These are phyloP conservation scores for Luehdorfia chinensis DNA, from an alignment of 1,140 invertebrate genomes.

Conservation along the genomic window DNA sequence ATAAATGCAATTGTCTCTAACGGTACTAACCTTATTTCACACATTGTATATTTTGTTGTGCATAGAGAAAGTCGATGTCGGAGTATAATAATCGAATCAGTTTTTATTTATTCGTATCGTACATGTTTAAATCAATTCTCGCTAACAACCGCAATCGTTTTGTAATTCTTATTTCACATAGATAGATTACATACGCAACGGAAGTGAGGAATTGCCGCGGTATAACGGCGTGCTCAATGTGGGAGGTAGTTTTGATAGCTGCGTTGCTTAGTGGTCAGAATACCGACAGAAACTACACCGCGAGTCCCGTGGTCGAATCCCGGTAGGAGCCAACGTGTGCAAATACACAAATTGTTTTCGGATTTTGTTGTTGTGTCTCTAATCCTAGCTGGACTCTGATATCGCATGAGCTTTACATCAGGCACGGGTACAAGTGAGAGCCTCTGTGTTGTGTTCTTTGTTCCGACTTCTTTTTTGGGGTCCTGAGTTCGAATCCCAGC, in stretches of 20 bases:
- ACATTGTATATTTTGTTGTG: conserved; percentile 49
- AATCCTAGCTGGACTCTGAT: too few species aligned
- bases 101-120: conserved; percentile 60
- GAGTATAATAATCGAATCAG: conserved; percentile 44
- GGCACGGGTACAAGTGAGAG: too few species aligned
- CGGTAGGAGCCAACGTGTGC: too few species aligned
- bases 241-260: conserved; percentile 5
- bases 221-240: conserved; percentile 8
- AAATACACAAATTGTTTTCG: too few species aligned
- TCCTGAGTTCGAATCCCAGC: too few species aligned
- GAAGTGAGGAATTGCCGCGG: conserved; percentile 32
- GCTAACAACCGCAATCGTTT: conserved; percentile 51
- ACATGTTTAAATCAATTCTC: conserved; percentile 59
- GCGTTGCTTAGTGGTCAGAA: too few species aligned
- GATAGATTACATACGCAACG: conserved; percentile 61
- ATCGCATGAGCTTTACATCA: too few species aligned
- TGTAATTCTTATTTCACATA: conserved; percentile 40
- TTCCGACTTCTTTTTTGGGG: too few species aligned
- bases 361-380: too few species aligned
- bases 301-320: too few species aligned
- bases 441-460: too few species aligned
- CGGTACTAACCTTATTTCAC: conserved; percentile 46
- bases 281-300: too few species aligned
- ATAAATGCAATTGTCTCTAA: conserved; percentile 8
- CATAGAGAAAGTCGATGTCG: conserved; percentile 49